Evolutionary conservation across 2,797 vertebrate species (phyloP).

Genomic region (Anniella stebbinsi): DNA sequence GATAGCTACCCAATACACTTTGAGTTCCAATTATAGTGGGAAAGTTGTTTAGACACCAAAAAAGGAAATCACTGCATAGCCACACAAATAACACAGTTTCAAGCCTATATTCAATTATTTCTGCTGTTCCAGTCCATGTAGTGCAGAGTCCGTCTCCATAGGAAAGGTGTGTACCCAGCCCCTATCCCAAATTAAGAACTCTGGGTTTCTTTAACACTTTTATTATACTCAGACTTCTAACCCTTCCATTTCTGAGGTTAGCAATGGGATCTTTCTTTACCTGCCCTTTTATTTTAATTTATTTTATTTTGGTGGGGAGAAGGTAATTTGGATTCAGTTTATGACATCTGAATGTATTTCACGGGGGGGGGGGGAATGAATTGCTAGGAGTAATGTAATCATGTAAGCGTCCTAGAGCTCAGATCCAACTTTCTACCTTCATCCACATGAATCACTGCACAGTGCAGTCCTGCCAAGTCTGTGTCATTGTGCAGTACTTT

Average conservation of each 20-base stretch:
- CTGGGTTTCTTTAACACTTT: neutral
- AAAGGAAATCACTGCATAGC: neutral
- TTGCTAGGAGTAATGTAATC: neutral
- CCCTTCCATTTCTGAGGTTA: neutral
- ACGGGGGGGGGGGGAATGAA: neutral
- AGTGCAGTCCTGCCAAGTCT: neutral
- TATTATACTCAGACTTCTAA: neutral
- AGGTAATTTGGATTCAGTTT: neutral
- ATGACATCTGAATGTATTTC: conserved; percentile 6
- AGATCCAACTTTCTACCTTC: neutral
- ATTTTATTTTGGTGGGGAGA: neutral
- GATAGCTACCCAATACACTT: neutral
- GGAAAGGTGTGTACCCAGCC: neutral
- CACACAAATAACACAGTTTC: neutral
- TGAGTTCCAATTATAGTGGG: neutral
- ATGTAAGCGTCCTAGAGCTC: neutral
- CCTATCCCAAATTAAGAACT: neutral
- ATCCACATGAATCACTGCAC: neutral
- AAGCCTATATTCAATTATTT: neutral
- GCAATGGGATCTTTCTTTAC: neutral
- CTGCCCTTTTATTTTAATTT: too few species aligned
- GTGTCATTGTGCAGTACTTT: neutral
- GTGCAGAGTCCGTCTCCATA: neutral
- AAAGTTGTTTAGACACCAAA: neutral
- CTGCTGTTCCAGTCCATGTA: neutral